Conservation (phyloP, 1,140 invertebrate genomes). For the Anastatus disparis region DNA sequence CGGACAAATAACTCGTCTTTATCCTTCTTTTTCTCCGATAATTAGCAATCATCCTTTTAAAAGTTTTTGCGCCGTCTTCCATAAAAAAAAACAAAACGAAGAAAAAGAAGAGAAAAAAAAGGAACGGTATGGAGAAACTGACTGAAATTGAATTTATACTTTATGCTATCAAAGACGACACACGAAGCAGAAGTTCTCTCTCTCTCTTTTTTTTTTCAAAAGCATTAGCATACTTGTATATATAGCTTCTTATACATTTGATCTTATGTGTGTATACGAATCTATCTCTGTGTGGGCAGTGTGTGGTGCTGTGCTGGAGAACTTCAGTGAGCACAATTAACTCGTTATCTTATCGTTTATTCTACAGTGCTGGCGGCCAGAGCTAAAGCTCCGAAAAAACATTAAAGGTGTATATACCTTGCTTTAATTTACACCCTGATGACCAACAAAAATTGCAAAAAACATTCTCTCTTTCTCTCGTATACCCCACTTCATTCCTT, state of each 20-base stretch:
- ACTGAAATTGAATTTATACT: slow-evolving; percentile 64
- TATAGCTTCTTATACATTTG: too few species aligned
- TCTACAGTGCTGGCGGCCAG: slow-evolving; percentile 15
- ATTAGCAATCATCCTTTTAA: slow-evolving; percentile 5
- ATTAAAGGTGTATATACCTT: slow-evolving; percentile 55
- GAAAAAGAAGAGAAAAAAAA: too few species aligned
- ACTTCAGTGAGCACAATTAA: slow-evolving; percentile 67
- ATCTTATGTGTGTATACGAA: background rate
- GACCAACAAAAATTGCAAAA: background rate
- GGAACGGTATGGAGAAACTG: too few species aligned
- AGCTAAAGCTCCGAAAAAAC: slow-evolving; percentile 49
- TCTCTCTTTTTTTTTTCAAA: too few species aligned
- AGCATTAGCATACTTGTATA: slow-evolving; percentile 65
- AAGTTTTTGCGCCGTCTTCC: background rate
- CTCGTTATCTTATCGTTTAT: slow-evolving; percentile 66
- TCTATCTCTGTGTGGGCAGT: background rate
- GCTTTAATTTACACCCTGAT: background rate
- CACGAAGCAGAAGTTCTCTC: too few species aligned
- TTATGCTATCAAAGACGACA: slow-evolving; percentile 63
- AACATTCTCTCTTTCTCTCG: too few species aligned
- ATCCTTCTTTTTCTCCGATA: slow-evolving; percentile 2
- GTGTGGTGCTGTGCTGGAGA: slow-evolving; percentile 58
- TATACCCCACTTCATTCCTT: too few species aligned
- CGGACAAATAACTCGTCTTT: too few species aligned
- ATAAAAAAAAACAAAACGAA: too few species aligned